A percentile compares a stretch with the other conserved stretches of the same genome.
Conservation (phyloP, 2,797 vertebrate genomes). For the Serranus cabrilla region DNA sequence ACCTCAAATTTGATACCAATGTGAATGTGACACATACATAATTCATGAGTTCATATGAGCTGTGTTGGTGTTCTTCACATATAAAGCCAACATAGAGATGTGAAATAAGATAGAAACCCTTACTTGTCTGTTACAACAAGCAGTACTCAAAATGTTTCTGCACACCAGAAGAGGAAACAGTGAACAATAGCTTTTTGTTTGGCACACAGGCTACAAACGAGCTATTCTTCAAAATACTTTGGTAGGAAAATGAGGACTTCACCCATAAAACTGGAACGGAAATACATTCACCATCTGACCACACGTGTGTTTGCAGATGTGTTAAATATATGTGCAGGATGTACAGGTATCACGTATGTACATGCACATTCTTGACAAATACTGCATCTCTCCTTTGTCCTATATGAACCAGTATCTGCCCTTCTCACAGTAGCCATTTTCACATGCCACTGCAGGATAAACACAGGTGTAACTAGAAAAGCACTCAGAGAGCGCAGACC, state of each 20-base stretch:
- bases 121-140: neutral
- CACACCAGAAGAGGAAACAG: neutral
- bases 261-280: neutral
- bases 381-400: neutral
- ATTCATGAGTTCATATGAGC: neutral
- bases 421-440: too few relatives aligned
- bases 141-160: neutral
- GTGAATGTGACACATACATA: too few relatives aligned
- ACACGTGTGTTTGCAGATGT: neutral
- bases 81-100: neutral
- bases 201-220: constrained; percentile 24
- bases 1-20: too few relatives aligned
- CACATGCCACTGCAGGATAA: too few relatives aligned
- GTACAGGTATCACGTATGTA: neutral
- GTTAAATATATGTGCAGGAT: neutral
- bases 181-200: constrained; percentile 46
- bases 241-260: neutral
- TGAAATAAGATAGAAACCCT: neutral
- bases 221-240: constrained; percentile 30
- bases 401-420: neutral
- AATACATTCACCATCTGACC: neutral
- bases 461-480: too few relatives aligned
- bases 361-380: neutral
- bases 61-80: neutral
- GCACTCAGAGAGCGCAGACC: too few relatives aligned